These are phyloP conservation scores for Epizoanthus stellaris DNA, from an alignment of 92 coral and sea anemone genomes.

Conservation along the genomic window DNA sequence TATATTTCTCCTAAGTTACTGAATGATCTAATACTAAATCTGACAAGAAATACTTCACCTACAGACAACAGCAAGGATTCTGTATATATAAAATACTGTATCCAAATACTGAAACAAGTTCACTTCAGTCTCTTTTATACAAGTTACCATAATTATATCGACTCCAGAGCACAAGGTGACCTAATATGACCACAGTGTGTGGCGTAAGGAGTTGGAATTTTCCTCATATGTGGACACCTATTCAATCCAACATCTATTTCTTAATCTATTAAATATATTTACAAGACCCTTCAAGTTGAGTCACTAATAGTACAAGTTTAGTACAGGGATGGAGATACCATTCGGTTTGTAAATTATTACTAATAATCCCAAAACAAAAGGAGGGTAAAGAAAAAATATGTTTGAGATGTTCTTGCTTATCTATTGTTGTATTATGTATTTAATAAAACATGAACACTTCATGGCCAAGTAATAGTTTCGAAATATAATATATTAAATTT, in stretches of 20 bases:
- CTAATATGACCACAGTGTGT: neutral
- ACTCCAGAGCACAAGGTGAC: conserved; percentile 1
- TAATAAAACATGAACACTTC: neutral
- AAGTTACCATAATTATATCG: neutral
- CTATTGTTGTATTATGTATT: neutral
- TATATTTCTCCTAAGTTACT: neutral
- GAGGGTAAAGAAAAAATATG: no score
- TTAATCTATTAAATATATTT: conserved; percentile 32
- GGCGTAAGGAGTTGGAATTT: neutral
- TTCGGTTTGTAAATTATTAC: neutral
- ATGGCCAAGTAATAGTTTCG: no score
- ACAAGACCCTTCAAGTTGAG: conserved; percentile 47
- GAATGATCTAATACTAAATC: neutral
- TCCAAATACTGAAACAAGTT: neutral
- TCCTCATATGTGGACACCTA: neutral
- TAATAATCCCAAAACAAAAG: neutral
- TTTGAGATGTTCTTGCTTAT: conserved; percentile 9
- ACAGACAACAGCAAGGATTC: conserved; percentile 11
- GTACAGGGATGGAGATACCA: neutral
- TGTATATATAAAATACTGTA: conserved; percentile 22
- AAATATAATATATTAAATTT: neutral
- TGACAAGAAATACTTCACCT: neutral
- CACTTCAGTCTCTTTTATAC: neutral
- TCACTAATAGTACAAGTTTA: neutral
- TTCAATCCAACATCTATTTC: neutral